These are phyloP conservation scores for Psococerastis gibbosa DNA, from an alignment of 2,888 invertebrate species.

Conservation along the genomic window DNA sequence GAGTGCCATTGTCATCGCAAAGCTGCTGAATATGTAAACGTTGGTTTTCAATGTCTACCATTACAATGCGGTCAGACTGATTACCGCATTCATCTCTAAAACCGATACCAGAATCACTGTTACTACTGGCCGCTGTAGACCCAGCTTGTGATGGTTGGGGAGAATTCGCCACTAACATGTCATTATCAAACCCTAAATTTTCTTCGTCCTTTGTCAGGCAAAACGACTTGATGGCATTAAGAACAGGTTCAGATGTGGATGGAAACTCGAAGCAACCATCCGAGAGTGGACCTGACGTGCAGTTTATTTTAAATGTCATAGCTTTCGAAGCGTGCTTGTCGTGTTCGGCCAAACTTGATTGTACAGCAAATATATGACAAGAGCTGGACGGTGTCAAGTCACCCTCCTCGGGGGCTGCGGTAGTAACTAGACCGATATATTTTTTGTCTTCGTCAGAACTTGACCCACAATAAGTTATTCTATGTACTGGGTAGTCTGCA, in stretches of 20 bases:
- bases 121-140: conserved; percentile 67
- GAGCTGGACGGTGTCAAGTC: conserved; percentile 57
- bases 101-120: conserved; percentile 89
- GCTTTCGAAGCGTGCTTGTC: conserved; percentile 61
- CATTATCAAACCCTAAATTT: conserved; percentile 26
- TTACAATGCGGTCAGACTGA: conserved; percentile 59
- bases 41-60: conserved; percentile 43
- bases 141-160: conserved; percentile 74
- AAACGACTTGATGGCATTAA: conserved; percentile 35
- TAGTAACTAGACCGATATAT: conserved; percentile 84
- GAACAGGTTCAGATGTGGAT: conserved; percentile 48
- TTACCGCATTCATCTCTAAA: conserved; percentile 77
- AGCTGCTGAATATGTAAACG: conserved; percentile 21
- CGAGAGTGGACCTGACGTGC: conserved; percentile 57
- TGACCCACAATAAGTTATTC: conserved; percentile 75
- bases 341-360: conserved; percentile 70
- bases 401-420: conserved; percentile 35
- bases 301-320: conserved; percentile 65
- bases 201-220: conserved; percentile 22
- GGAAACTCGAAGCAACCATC: conserved; percentile 80
- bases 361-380: conserved; percentile 89
- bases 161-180: conserved; percentile 43
- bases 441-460: conserved; percentile 79
- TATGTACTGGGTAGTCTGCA: conserved; percentile 70
- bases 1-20: conserved; percentile 9